A percentile compares a stretch with the other conserved stretches of the same genome.
Conservation (phyloP, 2,888 invertebrate genomes). For the Drosophila formosana region DNA sequence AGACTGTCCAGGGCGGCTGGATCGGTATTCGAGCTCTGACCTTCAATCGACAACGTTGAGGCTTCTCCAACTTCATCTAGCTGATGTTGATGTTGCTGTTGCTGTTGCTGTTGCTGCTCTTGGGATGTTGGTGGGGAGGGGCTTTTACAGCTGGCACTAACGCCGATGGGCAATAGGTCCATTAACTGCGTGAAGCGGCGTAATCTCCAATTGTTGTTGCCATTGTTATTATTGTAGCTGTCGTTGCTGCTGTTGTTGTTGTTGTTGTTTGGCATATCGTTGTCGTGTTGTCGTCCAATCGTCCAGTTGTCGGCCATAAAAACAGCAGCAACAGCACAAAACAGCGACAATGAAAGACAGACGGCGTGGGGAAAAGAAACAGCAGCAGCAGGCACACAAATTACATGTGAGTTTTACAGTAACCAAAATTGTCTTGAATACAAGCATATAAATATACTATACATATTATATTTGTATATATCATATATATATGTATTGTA, state of each 20-base stretch:
- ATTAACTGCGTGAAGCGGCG: slow-evolving; percentile 66
- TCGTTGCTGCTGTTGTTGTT: slow-evolving; percentile 18
- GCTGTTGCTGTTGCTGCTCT: slow-evolving; percentile 10
- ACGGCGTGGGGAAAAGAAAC: slow-evolving; percentile 1
- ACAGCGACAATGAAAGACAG: neutral
- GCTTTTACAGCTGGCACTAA: slow-evolving; percentile 40
- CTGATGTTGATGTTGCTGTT: slow-evolving; percentile 19
- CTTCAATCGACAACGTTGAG: slow-evolving; percentile 37
- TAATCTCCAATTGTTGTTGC: slow-evolving; percentile 46
- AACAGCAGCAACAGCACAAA: slow-evolving; percentile 37
- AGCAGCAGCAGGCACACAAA: slow-evolving; percentile 39
- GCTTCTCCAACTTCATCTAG: slow-evolving; percentile 1
- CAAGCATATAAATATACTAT: slow-evolving; percentile 4
- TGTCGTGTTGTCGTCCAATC: slow-evolving; percentile 28
- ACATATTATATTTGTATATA: neutral
- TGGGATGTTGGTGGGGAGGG: slow-evolving; percentile 33
- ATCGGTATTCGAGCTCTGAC: slow-evolving; percentile 5
- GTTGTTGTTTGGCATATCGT: slow-evolving; percentile 21
- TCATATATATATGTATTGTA: neutral
- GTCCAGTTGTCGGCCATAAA: slow-evolving; percentile 41
- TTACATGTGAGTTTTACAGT: slow-evolving; percentile 33
- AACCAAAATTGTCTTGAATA: slow-evolving; percentile 29
- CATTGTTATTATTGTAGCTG: slow-evolving; percentile 17
- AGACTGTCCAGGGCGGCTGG: slow-evolving; percentile 36
- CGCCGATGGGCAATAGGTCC: slow-evolving; percentile 61